Evolutionary conservation across 1,140 invertebrate genomes (phyloP).

Genomic region (Heliothis subflexa): DNA sequence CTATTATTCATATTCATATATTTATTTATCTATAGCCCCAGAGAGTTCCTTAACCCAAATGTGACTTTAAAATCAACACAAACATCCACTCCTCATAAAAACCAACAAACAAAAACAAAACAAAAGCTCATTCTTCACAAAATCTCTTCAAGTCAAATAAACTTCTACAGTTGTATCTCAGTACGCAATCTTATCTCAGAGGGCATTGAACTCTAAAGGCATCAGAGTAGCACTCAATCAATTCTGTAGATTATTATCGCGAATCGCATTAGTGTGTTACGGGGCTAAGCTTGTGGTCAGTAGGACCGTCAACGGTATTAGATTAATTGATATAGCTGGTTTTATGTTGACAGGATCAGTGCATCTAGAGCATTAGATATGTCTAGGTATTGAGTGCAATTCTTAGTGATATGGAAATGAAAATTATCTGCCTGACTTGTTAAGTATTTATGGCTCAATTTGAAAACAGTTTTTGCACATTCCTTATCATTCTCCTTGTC

Average conservation of each 20-base stretch:
- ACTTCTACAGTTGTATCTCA: background rate
- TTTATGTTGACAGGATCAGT: background rate
- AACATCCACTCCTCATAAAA: background rate
- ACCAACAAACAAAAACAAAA: background rate
- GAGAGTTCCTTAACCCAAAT: too few relatives aligned
- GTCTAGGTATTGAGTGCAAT: too few relatives aligned
- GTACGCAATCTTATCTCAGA: background rate
- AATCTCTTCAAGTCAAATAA: background rate
- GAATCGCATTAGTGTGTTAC: conserved; percentile 25
- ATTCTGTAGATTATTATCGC: conserved; percentile 6
- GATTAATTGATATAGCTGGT: conserved; percentile 2
- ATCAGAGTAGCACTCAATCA: conserved; percentile 27
- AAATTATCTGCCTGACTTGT: too few relatives aligned
- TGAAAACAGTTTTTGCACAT: too few relatives aligned
- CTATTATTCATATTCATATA: too few relatives aligned
- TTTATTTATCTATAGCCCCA: too few relatives aligned
- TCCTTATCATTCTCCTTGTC: too few relatives aligned
- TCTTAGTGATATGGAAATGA: too few relatives aligned
- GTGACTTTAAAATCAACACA: too few relatives aligned
- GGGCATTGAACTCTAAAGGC: conserved; percentile 11
- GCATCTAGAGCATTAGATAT: too few relatives aligned
- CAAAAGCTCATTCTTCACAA: background rate
- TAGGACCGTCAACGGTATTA: background rate
- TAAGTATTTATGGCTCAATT: too few relatives aligned
- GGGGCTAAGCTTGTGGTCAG: conserved; percentile 9